Conservation (phyloP, 1,140 invertebrate genomes). For the Sycophila sp. region DNA sequence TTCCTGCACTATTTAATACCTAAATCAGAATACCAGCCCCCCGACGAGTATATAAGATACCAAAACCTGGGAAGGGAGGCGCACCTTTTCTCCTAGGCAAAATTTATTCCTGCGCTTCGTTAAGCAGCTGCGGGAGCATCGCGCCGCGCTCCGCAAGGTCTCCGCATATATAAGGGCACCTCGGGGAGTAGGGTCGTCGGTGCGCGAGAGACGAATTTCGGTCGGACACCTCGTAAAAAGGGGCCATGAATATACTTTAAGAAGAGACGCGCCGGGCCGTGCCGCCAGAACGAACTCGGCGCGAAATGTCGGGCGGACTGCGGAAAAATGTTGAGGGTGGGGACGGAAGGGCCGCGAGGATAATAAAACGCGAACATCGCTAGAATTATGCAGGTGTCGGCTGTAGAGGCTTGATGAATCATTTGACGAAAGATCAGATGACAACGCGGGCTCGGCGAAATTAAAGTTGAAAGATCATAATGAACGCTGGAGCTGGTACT, state of each 20-base stretch:
- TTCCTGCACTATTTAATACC: background rate
- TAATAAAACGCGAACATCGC: constrained; percentile 15
- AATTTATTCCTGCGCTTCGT: constrained; percentile 25
- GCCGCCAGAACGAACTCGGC: background rate
- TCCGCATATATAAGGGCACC: background rate
- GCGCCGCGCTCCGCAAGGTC: background rate
- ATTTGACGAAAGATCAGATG: background rate
- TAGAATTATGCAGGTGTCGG: background rate
- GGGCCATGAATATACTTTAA: constrained; percentile 39
- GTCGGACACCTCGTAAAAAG: constrained; percentile 46
- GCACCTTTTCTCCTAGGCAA: background rate
- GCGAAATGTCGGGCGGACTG: background rate
- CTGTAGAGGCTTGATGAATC: background rate
- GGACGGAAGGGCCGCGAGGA: background rate
- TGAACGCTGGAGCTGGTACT: too few species aligned
- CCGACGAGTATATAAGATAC: too few species aligned
- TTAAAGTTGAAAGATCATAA: background rate
- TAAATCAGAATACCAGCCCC: background rate
- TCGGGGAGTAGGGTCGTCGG: background rate
- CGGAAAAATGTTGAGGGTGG: background rate
- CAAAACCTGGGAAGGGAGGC: background rate
- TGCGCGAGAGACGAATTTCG: constrained; percentile 44
- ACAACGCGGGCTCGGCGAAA: background rate
- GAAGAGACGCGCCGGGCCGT: background rate
- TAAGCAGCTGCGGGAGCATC: background rate